These are phyloP conservation scores for Sus cebifrons DNA, from an alignment of 2,797 vertebrate species.

Conservation along the genomic window DNA sequence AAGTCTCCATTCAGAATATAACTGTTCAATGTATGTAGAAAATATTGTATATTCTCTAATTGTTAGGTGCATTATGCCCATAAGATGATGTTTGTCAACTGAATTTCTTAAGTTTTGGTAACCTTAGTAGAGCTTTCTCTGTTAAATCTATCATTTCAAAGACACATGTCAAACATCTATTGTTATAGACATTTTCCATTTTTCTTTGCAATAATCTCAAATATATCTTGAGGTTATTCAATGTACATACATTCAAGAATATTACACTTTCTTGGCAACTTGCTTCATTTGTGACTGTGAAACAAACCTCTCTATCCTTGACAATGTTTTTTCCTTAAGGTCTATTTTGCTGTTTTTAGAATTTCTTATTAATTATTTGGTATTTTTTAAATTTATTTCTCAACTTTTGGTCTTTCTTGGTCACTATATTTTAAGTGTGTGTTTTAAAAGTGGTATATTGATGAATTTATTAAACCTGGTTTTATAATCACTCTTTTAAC, in stretches of 20 bases:
- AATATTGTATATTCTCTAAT: not conserved
- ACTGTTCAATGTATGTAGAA: not conserved
- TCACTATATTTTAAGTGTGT: not conserved
- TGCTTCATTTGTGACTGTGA: not conserved
- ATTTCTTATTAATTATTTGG: not conserved
- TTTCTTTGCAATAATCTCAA: not conserved
- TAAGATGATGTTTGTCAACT: not conserved
- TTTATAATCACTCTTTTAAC: slow-evolving; percentile 20
- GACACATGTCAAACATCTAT: not conserved
- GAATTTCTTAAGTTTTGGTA: not conserved
- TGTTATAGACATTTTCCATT: not conserved
- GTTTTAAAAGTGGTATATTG: not conserved
- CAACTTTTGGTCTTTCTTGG: not conserved
- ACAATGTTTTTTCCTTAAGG: not conserved
- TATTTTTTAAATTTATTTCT: not conserved
- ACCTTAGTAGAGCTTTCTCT: not conserved
- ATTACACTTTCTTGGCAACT: not conserved
- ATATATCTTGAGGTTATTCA: not conserved
- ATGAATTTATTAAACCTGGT: slow-evolving; percentile 22
- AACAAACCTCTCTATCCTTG: not conserved
- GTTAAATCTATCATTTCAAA: not conserved
- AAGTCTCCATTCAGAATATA: not conserved
- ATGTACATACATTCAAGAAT: not conserved
- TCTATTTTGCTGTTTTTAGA: not conserved
- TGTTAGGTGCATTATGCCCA: no score